Conservation (phyloP, 2,113 vertebrate genomes). For the Pachypanchax playfairii region DNA sequence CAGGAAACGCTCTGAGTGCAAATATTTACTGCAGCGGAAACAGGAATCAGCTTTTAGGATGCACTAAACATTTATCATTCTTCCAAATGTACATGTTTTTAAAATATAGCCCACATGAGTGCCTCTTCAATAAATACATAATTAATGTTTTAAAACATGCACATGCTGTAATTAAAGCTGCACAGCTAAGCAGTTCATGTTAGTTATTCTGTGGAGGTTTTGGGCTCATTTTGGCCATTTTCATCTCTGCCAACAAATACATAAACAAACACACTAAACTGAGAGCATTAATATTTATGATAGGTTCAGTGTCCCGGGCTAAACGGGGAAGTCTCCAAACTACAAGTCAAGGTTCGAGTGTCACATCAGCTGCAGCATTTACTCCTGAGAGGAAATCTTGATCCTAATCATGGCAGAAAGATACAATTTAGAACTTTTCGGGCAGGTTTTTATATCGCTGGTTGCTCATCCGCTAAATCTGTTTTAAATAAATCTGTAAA, state of each 20-base stretch:
- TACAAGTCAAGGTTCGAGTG: slow-evolving; percentile 53
- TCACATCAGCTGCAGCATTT: slow-evolving; percentile 17
- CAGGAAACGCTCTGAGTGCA: slow-evolving; percentile 24
- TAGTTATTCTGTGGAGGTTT: slow-evolving; percentile 14
- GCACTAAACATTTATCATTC: slow-evolving; percentile 15
- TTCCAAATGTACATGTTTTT: too few relatives aligned
- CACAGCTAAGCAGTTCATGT: slow-evolving; percentile 6
- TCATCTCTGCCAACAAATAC: slow-evolving; percentile 5
- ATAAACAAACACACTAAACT: slow-evolving; percentile 16
- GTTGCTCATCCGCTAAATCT: neutral
- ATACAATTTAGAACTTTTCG: neutral
- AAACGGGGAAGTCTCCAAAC: slow-evolving; percentile 38
- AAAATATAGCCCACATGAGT: neutral
- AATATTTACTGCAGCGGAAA: slow-evolving; percentile 48
- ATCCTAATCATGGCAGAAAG: neutral
- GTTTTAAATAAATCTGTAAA: neutral
- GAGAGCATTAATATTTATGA: slow-evolving; percentile 56
- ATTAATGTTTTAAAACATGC: slow-evolving; percentile 5
- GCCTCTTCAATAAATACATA: slow-evolving; percentile 27
- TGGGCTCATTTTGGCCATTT: slow-evolving; percentile 21
- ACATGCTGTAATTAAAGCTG: slow-evolving; percentile 3
- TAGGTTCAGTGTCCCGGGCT: slow-evolving; percentile 19
- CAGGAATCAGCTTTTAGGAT: slow-evolving; percentile 48
- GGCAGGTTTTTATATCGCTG: neutral
- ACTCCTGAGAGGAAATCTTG: slow-evolving; percentile 4